Evolutionary conservation across 2,888 invertebrate species (phyloP).

Genomic region (Zygaena filipendulae): DNA sequence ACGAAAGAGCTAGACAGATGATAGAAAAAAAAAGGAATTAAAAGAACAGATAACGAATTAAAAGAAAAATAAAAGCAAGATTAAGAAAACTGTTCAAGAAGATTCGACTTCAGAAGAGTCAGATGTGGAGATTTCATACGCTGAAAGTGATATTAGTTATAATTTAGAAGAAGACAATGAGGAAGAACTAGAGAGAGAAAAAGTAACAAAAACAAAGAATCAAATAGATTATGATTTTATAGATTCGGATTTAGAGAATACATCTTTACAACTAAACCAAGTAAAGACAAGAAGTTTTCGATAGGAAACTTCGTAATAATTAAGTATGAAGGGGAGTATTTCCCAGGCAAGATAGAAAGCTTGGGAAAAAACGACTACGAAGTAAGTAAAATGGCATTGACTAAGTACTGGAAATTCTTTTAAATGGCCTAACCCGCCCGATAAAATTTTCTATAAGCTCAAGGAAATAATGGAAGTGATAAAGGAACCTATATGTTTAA

Average conservation of each 20-base stretch:
- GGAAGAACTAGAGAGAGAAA: neutral
- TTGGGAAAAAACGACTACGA: conserved; percentile 1
- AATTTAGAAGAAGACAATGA: conserved; percentile 2
- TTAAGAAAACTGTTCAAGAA: conserved; percentile 6
- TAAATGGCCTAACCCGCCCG: conserved; percentile 12
- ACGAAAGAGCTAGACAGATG: conserved; percentile 9
- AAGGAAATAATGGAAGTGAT: conserved; percentile 9
- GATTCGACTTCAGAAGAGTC: conserved; percentile 6
- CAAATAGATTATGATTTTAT: conserved; percentile 7
- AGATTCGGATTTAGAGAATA: conserved; percentile 10
- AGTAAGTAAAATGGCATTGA: conserved; percentile 9
- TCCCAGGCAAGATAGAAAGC: conserved; percentile 2
- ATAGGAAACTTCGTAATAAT: conserved; percentile 1
- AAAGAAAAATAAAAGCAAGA: conserved; percentile 2
- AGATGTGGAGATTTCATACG: conserved; percentile 8
- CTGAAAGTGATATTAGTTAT: conserved; percentile 9
- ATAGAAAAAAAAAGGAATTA: conserved; percentile 3
- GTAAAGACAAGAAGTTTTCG: neutral
- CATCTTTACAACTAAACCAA: conserved; percentile 3
- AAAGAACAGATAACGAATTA: conserved; percentile 2
- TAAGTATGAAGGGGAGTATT: conserved; percentile 5
- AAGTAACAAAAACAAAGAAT: conserved; percentile 2
- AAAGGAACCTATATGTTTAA: conserved; percentile 9
- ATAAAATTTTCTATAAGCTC: conserved; percentile 11
- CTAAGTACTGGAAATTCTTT: conserved; percentile 12